Base-by-base conservation (phyloP, 1,140 invertebrate species). In the Macrosteles quadrilineatus region DNA sequence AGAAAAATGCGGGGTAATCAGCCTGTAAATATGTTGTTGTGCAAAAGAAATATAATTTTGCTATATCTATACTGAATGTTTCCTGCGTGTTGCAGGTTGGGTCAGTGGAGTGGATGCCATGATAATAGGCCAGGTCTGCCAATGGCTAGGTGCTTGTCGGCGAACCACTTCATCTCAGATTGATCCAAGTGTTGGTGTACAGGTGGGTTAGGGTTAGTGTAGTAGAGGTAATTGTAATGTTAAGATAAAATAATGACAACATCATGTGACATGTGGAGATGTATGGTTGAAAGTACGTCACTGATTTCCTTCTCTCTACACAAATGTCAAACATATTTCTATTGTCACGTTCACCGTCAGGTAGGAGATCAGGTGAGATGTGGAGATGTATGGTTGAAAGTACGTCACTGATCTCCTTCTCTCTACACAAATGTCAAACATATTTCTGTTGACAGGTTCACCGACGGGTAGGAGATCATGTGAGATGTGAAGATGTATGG, bases 41-140 rank as follows among this genome's bases (percentile, higher is more conserved):
- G n/a, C n/a, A n/a, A n/a, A n/a, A n/a, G n/a, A n/a, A n/a, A n/a
- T n/a, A n/a, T n/a, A n/a, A n/a, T n/a, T n/a, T n/a, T n/a, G n/a
- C n/a, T n/a, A n/a, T n/a, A n/a, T n/a, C n/a, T n/a, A n/a, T n/a
- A n/a, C n/a, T n/a, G n/a, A 23, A 4, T 50, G 47, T 50, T 50
- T 19, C 6, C n/a, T 19, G 25, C 64, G 19, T 32, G 23, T 2
- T 53, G 17, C 69, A 71, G 69, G 69, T 32, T 71, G 63, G 63
- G 45, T 71, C 23, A 14, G 0, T 12, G 17, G 25, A 0, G 32
- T 71, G 21, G 45, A 71, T 36, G 63, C 62, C 27, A 4, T 67
- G 2, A 9, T 30, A 0, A 50, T 71, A 12, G 69, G 32, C 11
- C 21, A 66, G 47, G 63, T 67, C n/a, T 67, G 65, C 21, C 50